Evolutionary conservation across 2,888 invertebrate species (phyloP).

Genomic region (Taphrorychus bicolor): DNA sequence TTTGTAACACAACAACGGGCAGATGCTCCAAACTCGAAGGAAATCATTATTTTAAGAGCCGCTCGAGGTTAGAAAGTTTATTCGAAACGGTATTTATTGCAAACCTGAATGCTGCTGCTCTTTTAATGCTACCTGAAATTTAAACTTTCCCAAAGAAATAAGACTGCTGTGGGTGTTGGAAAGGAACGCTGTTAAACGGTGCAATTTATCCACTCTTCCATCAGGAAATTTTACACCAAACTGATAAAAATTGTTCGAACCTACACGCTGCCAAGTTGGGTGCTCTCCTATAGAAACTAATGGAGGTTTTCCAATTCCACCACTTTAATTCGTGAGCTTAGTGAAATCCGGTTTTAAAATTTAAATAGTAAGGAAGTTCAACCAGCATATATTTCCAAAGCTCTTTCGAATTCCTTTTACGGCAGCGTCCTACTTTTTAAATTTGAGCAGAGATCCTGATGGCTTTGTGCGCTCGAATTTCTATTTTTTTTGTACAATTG

Average conservation of each 20-base stretch:
- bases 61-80: not conserved
- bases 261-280: too few species aligned
- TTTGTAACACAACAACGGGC: conserved; percentile 2
- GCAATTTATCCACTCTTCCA: too few species aligned
- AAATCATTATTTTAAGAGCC: conserved; percentile 13
- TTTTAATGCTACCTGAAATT: not conserved
- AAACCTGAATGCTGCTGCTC: too few species aligned
- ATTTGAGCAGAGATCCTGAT: not conserved
- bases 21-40: not conserved
- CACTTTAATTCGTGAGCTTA: conserved; percentile 2
- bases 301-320: not conserved
- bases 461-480: not conserved
- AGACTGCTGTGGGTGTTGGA: too few species aligned
- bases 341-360: not conserved
- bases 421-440: not conserved
- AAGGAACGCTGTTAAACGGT: too few species aligned
- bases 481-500: not conserved
- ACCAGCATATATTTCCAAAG: not conserved
- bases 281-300: too few species aligned
- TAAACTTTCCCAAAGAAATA: too few species aligned
- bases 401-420: not conserved
- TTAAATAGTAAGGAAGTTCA: conserved; percentile 1
- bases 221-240: too few species aligned
- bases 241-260: too few species aligned
- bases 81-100: conserved; percentile 2